These are phyloP conservation scores for Cotesia chilonis DNA, from an alignment of 1,140 invertebrate species.

Conservation along the genomic window DNA sequence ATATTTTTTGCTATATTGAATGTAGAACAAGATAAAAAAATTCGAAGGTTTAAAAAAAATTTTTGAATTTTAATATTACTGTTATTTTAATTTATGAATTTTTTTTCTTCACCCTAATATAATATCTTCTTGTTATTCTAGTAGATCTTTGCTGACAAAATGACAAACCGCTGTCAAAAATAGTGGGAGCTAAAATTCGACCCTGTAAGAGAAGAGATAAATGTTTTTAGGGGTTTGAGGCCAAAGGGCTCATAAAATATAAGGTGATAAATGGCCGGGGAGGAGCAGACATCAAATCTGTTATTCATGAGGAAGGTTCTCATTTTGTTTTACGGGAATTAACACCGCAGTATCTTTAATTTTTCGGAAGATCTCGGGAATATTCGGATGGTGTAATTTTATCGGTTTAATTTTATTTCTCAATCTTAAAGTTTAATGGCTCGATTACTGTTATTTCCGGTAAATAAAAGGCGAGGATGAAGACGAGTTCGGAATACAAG, in stretches of 20 bases:
- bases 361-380: not conserved
- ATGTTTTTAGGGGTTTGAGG: not conserved
- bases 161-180: no score
- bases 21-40: no score
- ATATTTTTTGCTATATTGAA: no score
- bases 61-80: no score
- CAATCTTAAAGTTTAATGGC: no score
- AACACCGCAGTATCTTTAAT: not conserved
- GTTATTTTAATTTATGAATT: no score
- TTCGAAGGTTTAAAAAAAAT: no score
- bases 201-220: not conserved
- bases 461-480: slow-evolving; percentile 1
- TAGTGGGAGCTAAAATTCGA: not conserved
- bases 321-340: slow-evolving; percentile 4
- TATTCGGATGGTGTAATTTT: not conserved
- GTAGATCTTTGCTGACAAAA: no score
- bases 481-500: not conserved
- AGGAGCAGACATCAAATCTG: slow-evolving; percentile 18
- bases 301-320: slow-evolving; percentile 5
- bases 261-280: slow-evolving; percentile 17
- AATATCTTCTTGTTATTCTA: not conserved
- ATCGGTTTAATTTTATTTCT: not conserved
- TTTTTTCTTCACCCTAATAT: not conserved
- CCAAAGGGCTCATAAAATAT: slow-evolving; percentile 15
- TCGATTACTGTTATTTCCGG: slow-evolving; percentile 3